phyloP scores from a whole-genome alignment of 2,888 invertebrate genomes.

The Diaperis boleti region DNA sequence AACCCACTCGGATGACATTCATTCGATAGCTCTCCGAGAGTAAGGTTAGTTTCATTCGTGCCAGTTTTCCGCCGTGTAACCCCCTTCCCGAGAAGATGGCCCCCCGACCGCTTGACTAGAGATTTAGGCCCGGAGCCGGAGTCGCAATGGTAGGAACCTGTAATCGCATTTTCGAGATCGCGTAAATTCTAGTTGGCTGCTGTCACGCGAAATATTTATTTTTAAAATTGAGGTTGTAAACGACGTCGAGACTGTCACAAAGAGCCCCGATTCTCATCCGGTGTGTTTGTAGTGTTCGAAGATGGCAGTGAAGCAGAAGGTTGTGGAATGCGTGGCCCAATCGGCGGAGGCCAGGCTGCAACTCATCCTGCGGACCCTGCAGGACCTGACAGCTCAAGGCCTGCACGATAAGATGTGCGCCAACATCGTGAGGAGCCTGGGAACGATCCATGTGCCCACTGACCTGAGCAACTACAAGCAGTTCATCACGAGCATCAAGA shows the following conservation, averaged over 20 bases:
- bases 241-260: slow-evolving; percentile 8
- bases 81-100: no score
- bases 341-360: slow-evolving; percentile 66
- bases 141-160: slow-evolving; percentile 8
- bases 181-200: slow-evolving; percentile 22
- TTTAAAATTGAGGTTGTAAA: slow-evolving; percentile 31
- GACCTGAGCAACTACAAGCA: slow-evolving; percentile 57
- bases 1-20: slow-evolving; percentile 31
- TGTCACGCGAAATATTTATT: slow-evolving; percentile 20
- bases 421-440: slow-evolving; percentile 69
- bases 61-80: slow-evolving; percentile 22
- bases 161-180: slow-evolving; percentile 1
- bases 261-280: background rate
- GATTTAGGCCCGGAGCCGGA: background rate
- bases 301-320: slow-evolving; percentile 74
- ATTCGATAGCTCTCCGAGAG: slow-evolving; percentile 16
- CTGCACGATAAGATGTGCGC: slow-evolving; percentile 68
- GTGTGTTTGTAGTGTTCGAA: slow-evolving; percentile 9
- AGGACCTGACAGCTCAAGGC: slow-evolving; percentile 64
- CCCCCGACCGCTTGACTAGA: no score
- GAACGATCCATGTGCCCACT: slow-evolving; percentile 63
- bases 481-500: slow-evolving; percentile 60
- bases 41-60: slow-evolving; percentile 43
- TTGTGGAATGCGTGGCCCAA: slow-evolving; percentile 66
- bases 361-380: slow-evolving; percentile 68